Conservation (phyloP, 92 coral and sea anemone species). For the Montipora capitata region DNA sequence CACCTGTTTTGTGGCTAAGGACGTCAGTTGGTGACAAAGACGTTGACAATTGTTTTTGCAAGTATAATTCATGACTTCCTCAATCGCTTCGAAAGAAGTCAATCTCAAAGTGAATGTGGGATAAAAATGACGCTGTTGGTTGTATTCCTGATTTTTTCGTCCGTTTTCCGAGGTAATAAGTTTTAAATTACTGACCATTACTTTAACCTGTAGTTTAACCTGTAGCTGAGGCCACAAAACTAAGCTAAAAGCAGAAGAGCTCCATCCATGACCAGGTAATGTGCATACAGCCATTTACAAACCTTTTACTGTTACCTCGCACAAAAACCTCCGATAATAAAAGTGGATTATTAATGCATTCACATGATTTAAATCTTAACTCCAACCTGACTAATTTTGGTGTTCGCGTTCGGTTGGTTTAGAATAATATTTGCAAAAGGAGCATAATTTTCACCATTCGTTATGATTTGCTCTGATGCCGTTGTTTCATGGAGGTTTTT, state of each 20-base stretch:
- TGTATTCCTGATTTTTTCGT: neutral
- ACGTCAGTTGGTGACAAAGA: neutral
- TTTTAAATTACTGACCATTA: neutral
- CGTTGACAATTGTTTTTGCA: neutral
- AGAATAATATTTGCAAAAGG: no score
- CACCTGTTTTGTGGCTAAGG: slow-evolving; percentile 47
- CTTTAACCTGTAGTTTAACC: neutral
- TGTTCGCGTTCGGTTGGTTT: no score
- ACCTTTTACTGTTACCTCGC: no score
- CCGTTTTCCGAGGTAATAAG: slow-evolving; percentile 13
- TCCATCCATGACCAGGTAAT: no score
- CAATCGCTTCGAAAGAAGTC: neutral
- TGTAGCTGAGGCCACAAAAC: neutral
- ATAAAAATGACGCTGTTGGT: neutral
- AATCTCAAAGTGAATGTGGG: neutral
- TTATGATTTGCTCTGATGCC: no score
- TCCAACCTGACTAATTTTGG: no score
- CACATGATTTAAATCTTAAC: no score
- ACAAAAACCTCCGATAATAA: no score
- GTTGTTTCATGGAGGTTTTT: no score
- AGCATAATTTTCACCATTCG: no score
- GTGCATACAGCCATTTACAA: no score
- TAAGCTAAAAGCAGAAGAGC: neutral
- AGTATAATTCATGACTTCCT: neutral
- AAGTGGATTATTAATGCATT: no score